Conservation (phyloP, 2,888 invertebrate genomes). For the Laspeyria flexula region DNA sequence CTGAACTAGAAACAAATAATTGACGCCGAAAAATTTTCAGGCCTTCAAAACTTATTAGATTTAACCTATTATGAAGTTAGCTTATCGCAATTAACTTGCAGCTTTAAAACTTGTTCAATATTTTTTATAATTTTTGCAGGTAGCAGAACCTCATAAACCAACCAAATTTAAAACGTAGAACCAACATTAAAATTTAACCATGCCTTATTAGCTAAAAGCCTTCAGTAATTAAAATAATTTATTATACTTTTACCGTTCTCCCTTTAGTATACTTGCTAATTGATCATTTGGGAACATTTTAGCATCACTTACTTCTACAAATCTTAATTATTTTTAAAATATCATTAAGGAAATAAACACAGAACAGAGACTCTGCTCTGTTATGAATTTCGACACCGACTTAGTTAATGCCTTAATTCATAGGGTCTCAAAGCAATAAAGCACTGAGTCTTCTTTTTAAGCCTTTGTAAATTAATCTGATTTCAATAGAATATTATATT, state of each 20-base stretch:
- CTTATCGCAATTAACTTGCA: no score
- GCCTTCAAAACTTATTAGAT: no score
- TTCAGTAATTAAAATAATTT: constrained; percentile 46
- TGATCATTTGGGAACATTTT: constrained; percentile 25
- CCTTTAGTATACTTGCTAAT: constrained; percentile 24
- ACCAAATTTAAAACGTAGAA: constrained; percentile 27
- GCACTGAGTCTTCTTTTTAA: no score
- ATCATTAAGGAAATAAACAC: neutral
- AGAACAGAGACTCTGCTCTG: neutral
- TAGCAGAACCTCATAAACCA: neutral
- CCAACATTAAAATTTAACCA: constrained; percentile 41
- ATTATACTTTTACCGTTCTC: constrained; percentile 34
- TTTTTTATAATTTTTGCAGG: neutral
- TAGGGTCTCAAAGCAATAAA: no score
- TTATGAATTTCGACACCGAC: no score
- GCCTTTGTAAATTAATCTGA: no score
- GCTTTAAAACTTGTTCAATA: no score
- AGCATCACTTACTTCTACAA: neutral
- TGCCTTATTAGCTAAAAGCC: constrained; percentile 46
- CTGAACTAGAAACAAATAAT: no score
- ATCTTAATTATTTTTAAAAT: neutral
- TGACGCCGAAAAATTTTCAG: no score
- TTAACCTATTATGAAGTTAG: no score
- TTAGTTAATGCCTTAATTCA: no score
- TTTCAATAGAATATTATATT: no score